Evolutionary conservation across 2,113 vertebrate species (phyloP).

Genomic region (Muscicapa adusta): DNA sequence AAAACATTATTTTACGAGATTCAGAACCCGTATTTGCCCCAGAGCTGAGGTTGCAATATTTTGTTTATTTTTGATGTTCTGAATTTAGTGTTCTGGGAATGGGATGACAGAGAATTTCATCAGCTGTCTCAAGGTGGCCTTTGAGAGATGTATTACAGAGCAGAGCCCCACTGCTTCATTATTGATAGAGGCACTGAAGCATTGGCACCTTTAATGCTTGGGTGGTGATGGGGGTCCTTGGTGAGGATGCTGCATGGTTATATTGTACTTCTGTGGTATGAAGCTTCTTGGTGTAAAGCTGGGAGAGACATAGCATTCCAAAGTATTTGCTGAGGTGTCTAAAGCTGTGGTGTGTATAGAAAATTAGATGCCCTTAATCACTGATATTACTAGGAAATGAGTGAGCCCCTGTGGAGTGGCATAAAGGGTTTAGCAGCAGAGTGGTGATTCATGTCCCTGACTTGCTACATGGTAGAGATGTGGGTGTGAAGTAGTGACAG

Average conservation of each 20-base stretch:
- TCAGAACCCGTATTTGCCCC: background rate
- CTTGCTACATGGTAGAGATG: background rate
- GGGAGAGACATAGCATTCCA: background rate
- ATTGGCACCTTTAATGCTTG: fast-evolving
- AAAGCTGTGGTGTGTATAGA: background rate
- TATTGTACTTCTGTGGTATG: background rate
- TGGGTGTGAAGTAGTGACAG: background rate
- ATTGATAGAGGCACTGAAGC: background rate
- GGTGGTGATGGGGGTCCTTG: background rate
- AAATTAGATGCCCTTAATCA: background rate
- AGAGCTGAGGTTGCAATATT: background rate
- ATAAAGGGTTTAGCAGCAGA: background rate
- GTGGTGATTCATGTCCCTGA: background rate
- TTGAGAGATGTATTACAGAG: background rate
- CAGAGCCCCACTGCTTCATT: background rate
- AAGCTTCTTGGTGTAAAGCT: fast-evolving
- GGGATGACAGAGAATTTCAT: background rate
- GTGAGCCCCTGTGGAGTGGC: background rate
- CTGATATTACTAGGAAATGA: background rate
- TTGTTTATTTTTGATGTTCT: background rate
- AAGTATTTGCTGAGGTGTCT: background rate
- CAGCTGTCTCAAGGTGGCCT: background rate
- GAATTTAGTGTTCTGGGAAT: background rate
- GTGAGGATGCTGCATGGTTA: background rate
- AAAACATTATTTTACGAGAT: background rate